phyloP scores from a whole-genome alignment of 2,888 invertebrate species.

The Oeneis ivallda region DNA sequence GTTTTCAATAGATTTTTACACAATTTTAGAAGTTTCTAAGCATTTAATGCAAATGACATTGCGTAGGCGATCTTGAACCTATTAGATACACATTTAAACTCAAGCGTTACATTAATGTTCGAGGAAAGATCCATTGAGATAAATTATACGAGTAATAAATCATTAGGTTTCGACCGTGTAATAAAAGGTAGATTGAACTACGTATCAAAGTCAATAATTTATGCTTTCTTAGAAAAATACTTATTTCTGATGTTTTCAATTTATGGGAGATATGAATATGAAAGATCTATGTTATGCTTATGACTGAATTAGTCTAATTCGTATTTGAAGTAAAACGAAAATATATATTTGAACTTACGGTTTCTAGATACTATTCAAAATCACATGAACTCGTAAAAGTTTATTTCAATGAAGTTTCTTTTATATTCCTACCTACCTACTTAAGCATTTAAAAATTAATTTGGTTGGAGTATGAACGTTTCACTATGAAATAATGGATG shows the following conservation, averaged over 20 bases:
- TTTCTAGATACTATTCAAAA: no score
- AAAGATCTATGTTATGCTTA: no score
- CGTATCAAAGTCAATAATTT: neutral
- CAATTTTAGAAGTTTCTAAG: neutral
- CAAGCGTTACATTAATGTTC: conserved; percentile 17
- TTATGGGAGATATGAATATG: no score
- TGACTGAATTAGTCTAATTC: no score
- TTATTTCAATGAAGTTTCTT: no score
- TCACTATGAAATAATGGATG: conserved; percentile 4
- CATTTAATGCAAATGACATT: neutral
- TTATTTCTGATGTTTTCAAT: no score
- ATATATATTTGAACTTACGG: no score
- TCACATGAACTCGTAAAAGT: no score
- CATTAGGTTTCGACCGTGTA: conserved; percentile 1
- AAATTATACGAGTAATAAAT: conserved; percentile 15
- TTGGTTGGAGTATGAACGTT: neutral
- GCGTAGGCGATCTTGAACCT: conserved; percentile 2
- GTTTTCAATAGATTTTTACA: neutral
- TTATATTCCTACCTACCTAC: no score
- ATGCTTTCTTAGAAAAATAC: neutral
- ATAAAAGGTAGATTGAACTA: neutral
- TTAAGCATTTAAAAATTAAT: no score
- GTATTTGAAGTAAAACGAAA: no score
- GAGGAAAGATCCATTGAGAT: conserved; percentile 15
- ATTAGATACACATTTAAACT: conserved; percentile 26